These are phyloP conservation scores for Oophaga sylvatica DNA, from an alignment of 2,797 vertebrate species.

Conservation along the genomic window DNA sequence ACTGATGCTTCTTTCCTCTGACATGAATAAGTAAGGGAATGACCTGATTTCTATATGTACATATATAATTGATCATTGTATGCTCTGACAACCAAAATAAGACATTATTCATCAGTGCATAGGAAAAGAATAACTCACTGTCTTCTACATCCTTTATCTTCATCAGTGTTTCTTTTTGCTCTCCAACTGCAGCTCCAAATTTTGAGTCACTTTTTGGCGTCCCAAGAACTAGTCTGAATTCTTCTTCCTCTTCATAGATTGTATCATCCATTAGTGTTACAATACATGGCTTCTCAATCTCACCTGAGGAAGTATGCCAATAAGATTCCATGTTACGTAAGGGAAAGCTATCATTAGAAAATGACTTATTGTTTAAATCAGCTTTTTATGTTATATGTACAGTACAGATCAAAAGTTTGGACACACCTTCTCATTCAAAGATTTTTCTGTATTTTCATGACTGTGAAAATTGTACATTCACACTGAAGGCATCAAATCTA, in stretches of 20 bases:
- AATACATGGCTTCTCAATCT: constrained; percentile 83
- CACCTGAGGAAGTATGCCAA: constrained; percentile 70
- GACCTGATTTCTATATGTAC: background rate
- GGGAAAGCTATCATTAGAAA: too few species aligned
- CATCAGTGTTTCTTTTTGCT: constrained; percentile 81
- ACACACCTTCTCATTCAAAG: too few species aligned
- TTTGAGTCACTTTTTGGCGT: constrained; percentile 79
- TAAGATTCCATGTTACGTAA: background rate
- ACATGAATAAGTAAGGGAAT: too few species aligned
- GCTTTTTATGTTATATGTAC: too few species aligned
- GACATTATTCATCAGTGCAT: background rate
- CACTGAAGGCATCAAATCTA: too few species aligned
- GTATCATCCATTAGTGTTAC: constrained; percentile 81
- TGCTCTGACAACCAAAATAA: background rate
- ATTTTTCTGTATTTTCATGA: too few species aligned
- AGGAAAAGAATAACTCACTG: constrained; percentile 72
- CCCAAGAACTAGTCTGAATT: constrained; percentile 83
- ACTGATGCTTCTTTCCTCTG: too few species aligned
- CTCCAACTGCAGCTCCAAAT: constrained; percentile 79
- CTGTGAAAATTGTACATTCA: too few species aligned
- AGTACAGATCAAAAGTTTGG: too few species aligned
- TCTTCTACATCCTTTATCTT: constrained; percentile 84
- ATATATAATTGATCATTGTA: background rate
- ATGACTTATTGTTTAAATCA: too few species aligned
- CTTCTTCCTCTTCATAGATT: constrained; percentile 84